phyloP scores from a whole-genome alignment of 2,113 vertebrate species.

The Nanorana parkeri region DNA sequence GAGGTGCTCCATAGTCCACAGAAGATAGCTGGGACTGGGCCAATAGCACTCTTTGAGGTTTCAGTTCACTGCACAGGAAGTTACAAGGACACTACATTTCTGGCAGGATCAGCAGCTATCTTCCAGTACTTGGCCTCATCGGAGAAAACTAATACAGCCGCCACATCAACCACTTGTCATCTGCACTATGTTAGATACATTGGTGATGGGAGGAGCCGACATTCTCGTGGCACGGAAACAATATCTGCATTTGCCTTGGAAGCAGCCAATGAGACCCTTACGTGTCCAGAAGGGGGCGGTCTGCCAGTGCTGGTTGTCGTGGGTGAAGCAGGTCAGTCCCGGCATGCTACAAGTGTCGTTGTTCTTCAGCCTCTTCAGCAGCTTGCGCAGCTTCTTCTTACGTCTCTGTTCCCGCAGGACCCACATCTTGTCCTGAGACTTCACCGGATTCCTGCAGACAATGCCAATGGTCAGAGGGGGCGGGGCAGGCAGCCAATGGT shows the following conservation, averaged over 20 bases:
- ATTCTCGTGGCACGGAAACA: neutral
- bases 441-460: conserved; percentile 75
- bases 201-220: no score
- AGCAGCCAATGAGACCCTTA: conserved; percentile 68
- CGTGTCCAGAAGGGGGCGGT: conserved; percentile 94
- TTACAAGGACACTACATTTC: no score
- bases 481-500: no score
- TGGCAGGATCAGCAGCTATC: no score
- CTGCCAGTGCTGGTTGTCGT: conserved; percentile 98
- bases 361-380: conserved; percentile 91
- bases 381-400: conserved; percentile 92
- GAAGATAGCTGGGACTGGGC: no score
- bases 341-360: conserved; percentile 98
- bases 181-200: no score
- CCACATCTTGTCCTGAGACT: conserved; percentile 88
- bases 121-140: no score
- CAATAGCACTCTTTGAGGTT: no score
- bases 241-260: neutral
- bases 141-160: no score
- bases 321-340: conserved; percentile 96
- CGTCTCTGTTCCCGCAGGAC: conserved; percentile 89
- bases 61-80: no score
- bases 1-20: no score
- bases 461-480: neutral
- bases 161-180: no score